phyloP scores from a whole-genome alignment of 2,797 vertebrate species.

The Thunnus albacares region DNA sequence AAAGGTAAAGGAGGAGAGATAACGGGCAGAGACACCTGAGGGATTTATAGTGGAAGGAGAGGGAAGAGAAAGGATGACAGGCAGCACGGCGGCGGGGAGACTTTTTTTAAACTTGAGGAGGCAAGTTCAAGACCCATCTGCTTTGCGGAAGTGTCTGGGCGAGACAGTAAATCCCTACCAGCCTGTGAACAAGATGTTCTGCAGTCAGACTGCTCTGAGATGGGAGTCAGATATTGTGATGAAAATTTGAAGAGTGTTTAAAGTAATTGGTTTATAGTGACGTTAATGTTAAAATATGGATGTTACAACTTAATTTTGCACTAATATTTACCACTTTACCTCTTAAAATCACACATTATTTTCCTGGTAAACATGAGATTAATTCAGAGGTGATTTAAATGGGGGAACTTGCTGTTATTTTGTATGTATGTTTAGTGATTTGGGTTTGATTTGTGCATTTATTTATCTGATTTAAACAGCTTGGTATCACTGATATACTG shows the following conservation, averaged over 20 bases:
- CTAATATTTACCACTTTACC: conserved; percentile 7
- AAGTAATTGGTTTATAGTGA: too few relatives aligned
- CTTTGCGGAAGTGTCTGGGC: too few relatives aligned
- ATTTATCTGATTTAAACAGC: background rate
- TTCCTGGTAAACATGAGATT: background rate
- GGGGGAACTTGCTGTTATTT: background rate
- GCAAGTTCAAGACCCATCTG: background rate
- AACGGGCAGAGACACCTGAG: background rate
- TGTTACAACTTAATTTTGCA: background rate
- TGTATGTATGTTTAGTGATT: background rate
- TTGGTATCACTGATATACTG: background rate
- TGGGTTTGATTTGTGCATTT: background rate
- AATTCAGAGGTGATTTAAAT: background rate
- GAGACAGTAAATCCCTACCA: background rate
- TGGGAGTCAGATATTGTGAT: too few relatives aligned
- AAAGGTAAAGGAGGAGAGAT: conserved; percentile 89
- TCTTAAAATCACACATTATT: conserved; percentile 9
- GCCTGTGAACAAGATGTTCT: conserved; percentile 1
- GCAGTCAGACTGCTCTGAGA: too few relatives aligned
- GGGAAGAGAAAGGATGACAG: background rate
- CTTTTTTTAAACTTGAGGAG: background rate
- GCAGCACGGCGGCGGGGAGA: background rate
- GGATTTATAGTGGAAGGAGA: background rate
- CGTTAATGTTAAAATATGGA: background rate
- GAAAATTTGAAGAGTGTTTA: background rate